Conservation (phyloP, 2,888 invertebrate genomes). For the Cephus runcator region DNA sequence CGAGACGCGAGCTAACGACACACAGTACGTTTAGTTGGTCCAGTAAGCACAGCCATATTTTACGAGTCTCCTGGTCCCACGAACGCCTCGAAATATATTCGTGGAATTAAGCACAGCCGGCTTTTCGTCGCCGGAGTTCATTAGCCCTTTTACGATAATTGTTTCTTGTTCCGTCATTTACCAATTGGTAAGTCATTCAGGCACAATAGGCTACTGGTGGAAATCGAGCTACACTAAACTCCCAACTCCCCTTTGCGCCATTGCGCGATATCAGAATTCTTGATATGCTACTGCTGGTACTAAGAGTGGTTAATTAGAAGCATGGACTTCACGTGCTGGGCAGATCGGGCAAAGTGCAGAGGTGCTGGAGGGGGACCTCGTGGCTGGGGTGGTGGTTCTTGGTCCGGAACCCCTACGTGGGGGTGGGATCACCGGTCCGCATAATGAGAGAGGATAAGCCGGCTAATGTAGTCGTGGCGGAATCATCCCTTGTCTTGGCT, state of each 20-base stretch:
- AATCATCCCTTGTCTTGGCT: slow-evolving; percentile 32
- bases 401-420: slow-evolving; percentile 3
- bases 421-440: slow-evolving; percentile 42
- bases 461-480: slow-evolving; percentile 45
- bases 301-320: not conserved
- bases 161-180: not conserved
- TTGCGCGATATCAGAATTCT: not conserved
- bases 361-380: not conserved
- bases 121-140: slow-evolving; percentile 24
- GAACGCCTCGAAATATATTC: slow-evolving; percentile 25
- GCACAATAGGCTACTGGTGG: not conserved
- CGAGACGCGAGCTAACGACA: slow-evolving; percentile 28
- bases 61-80: slow-evolving; percentile 9
- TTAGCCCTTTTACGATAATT: not conserved
- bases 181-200: not conserved
- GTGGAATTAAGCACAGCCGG: slow-evolving; percentile 34
- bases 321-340: not conserved
- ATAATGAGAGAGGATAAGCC: slow-evolving; percentile 51
- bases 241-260: not conserved
- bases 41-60: slow-evolving; percentile 35
- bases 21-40: slow-evolving; percentile 38
- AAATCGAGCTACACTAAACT: not conserved
- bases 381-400: not conserved
- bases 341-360: not conserved
- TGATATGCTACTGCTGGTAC: not conserved